phyloP scores from a whole-genome alignment of 2,113 vertebrate species.

The Scolopax mira region DNA sequence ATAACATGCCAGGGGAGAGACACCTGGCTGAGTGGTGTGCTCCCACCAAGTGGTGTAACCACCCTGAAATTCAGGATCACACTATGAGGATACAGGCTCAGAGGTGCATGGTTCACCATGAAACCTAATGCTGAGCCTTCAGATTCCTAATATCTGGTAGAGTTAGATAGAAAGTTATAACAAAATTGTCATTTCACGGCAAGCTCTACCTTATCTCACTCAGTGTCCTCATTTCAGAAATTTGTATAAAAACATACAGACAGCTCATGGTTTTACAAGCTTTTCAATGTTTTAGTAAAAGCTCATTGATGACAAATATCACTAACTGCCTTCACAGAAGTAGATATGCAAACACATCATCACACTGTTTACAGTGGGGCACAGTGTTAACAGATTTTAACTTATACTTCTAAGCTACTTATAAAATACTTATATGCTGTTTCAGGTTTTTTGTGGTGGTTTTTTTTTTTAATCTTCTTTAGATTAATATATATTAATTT shows the following conservation, averaged over 20 bases:
- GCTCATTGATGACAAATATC: neutral
- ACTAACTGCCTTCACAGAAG: neutral
- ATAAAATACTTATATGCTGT: neutral
- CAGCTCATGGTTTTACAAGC: neutral
- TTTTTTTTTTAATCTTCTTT: neutral
- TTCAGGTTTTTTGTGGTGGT: neutral
- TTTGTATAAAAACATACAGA: neutral
- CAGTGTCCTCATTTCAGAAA: neutral
- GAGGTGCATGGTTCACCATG: neutral
- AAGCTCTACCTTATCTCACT: neutral
- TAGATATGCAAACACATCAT: neutral
- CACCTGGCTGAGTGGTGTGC: rapidly evolving
- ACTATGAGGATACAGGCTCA: rapidly evolving
- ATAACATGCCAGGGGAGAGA: neutral
- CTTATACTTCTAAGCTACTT: neutral
- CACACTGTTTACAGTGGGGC: neutral
- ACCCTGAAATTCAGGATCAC: neutral
- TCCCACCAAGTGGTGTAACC: neutral
- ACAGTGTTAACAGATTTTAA: neutral
- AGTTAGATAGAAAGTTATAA: neutral
- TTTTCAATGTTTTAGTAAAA: neutral
- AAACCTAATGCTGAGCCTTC: neutral
- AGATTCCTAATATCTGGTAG: neutral
- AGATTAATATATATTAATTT: conserved; percentile 24
- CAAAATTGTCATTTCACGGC: neutral